phyloP scores from a whole-genome alignment of 30 jellyfish, hydroid and myxozoan species.

The Rhopilema esculentum region DNA sequence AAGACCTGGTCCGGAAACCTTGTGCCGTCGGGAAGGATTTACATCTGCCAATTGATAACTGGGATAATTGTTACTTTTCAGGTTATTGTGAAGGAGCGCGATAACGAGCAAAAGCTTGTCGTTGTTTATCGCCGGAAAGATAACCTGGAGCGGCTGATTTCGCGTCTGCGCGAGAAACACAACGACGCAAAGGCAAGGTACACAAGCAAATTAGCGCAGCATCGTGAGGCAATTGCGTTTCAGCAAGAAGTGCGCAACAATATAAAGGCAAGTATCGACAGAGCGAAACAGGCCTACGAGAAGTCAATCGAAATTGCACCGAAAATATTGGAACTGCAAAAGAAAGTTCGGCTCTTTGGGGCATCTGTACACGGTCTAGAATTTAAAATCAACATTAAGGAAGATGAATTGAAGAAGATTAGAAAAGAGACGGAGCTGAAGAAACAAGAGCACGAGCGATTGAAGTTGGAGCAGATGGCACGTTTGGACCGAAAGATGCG shows the following conservation, averaged over 20 bases:
- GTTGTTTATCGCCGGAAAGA: constrained; percentile 72
- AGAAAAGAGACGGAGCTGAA: constrained; percentile 52
- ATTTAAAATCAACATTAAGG: constrained; percentile 57
- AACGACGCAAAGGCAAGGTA: constrained; percentile 32
- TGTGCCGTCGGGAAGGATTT: too few relatives aligned
- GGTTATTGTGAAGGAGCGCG: constrained; percentile 58
- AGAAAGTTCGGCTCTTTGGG: constrained; percentile 62
- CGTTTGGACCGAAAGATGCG: constrained; percentile 61
- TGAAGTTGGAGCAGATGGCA: constrained; percentile 54
- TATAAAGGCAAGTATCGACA: constrained; percentile 57
- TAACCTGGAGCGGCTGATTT: constrained; percentile 54
- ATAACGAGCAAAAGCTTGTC: constrained; percentile 65
- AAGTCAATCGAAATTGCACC: constrained; percentile 74
- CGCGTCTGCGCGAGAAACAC: constrained; percentile 60
- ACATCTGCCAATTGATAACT: not conserved
- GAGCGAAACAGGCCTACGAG: constrained; percentile 69
- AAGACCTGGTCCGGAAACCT: too few relatives aligned
- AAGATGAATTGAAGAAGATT: constrained; percentile 53
- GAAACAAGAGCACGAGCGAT: constrained; percentile 53
- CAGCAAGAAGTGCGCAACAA: constrained; percentile 51
- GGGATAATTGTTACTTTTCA: not conserved
- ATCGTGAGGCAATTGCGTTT: constrained; percentile 56
- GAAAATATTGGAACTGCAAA: constrained; percentile 49
- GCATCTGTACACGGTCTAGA: constrained; percentile 63
- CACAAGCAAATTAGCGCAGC: constrained; percentile 37